phyloP scores from a whole-genome alignment of 2,888 invertebrate genomes.

The Girardia tigrina region DNA sequence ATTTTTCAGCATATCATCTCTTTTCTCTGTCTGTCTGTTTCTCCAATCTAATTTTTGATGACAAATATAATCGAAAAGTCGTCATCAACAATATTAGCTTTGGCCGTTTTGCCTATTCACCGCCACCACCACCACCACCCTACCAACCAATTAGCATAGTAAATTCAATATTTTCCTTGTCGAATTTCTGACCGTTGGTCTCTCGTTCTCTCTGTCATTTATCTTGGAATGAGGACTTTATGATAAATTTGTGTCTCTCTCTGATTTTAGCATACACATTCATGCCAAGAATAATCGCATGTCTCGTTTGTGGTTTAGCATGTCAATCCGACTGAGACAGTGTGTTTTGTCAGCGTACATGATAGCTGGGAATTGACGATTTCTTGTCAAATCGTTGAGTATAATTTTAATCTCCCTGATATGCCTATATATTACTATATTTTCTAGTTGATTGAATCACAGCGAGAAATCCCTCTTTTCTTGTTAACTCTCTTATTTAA shows the following conservation, averaged over 20 bases:
- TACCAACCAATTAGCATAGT: constrained; percentile 11
- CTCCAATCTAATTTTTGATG: background rate
- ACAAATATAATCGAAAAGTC: constrained; percentile 17
- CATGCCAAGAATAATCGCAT: background rate
- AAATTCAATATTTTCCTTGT: constrained; percentile 20
- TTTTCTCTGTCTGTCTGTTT: constrained; percentile 8
- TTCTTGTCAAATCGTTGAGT: constrained; percentile 23
- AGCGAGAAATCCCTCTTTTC: background rate
- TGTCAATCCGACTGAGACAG: background rate
- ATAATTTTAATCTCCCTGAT: background rate
- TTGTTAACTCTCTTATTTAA: background rate
- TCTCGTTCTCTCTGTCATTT: background rate
- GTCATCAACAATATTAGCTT: constrained; percentile 1
- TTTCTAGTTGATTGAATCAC: constrained; percentile 16
- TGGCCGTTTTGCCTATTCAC: constrained; percentile 23
- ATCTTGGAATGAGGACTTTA: background rate
- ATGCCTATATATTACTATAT: background rate
- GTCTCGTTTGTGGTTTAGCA: background rate
- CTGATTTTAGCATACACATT: background rate
- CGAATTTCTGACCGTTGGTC: constrained; percentile 23
- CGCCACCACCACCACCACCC: too few relatives aligned
- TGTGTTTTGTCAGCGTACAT: constrained; percentile 23
- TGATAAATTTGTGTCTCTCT: constrained; percentile 2
- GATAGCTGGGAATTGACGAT: constrained; percentile 15
- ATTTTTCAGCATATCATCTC: constrained; percentile 10